These are phyloP conservation scores for Anastrepha obliqua DNA, from an alignment of 1,140 invertebrate species.

Conservation along the genomic window DNA sequence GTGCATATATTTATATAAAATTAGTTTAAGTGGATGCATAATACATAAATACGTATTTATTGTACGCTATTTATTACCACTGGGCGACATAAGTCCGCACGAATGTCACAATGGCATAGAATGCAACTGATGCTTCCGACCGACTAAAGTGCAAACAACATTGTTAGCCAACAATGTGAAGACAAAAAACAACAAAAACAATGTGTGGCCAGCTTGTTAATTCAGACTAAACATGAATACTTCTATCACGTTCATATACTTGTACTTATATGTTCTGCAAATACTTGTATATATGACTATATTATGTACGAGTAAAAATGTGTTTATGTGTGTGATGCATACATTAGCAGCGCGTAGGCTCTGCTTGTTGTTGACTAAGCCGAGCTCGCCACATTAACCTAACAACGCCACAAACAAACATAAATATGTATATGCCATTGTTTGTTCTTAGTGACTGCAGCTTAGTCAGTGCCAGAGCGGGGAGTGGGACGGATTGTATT, in stretches of 20 bases:
- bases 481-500: no score
- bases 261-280: no score
- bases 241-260: no score
- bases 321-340: no score
- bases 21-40: background rate
- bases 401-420: background rate
- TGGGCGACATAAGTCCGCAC: background rate
- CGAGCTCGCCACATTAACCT: background rate
- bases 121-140: conserved; percentile 55
- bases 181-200: background rate
- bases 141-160: conserved; percentile 55
- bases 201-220: conserved; percentile 12
- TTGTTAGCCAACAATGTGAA: conserved; percentile 50
- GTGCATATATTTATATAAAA: background rate
- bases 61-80: background rate
- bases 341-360: background rate
- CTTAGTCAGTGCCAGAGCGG: no score
- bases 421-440: background rate
- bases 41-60: background rate
- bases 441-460: background rate
- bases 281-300: no score
- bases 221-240: conserved; percentile 6
- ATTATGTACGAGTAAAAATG: no score
- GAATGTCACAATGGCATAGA: conserved; percentile 48
- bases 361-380: background rate